Percentiles rank a stretch among this genome's conserved stretches.
phyloP scores from a whole-genome alignment of 2,888 invertebrate species.

The Nematopogon swammerdamellus region DNA sequence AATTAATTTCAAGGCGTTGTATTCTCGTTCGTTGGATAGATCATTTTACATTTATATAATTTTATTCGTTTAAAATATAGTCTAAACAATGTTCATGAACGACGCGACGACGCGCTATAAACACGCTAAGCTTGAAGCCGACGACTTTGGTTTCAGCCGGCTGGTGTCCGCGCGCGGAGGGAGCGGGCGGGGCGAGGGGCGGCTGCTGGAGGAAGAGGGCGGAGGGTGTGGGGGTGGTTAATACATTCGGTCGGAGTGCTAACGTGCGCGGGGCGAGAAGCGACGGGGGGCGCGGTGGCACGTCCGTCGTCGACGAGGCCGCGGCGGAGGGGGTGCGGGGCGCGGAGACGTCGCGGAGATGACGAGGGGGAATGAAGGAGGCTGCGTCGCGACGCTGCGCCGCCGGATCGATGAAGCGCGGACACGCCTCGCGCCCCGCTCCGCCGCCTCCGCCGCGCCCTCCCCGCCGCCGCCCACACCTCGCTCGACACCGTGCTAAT shows the following conservation, averaged over 20 bases:
- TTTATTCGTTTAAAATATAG: too few relatives aligned
- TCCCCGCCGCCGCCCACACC: slow-evolving; percentile 24
- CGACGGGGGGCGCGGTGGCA: slow-evolving; percentile 10
- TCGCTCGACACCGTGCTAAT: slow-evolving; percentile 15
- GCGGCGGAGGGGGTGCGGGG: slow-evolving; percentile 8
- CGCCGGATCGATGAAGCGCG: slow-evolving; percentile 53
- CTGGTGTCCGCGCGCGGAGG: too few relatives aligned
- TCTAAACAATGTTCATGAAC: too few relatives aligned
- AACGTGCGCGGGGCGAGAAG: slow-evolving; percentile 30
- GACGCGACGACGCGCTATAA: too few relatives aligned
- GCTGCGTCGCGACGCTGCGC: slow-evolving; percentile 37
- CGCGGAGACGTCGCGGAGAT: slow-evolving; percentile 30
- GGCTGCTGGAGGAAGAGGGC: background rate
- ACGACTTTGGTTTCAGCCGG: too few relatives aligned
- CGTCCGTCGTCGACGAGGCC: background rate
- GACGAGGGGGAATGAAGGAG: slow-evolving; percentile 53
- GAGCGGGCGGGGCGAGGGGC: too few relatives aligned
- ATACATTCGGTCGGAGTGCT: slow-evolving; percentile 55
- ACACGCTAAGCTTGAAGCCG: too few relatives aligned
- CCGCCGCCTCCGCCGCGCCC: slow-evolving; percentile 13
- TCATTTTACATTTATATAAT: too few relatives aligned
- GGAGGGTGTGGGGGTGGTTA: slow-evolving; percentile 33
- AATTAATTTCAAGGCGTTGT: too few relatives aligned
- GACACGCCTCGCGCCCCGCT: slow-evolving; percentile 54
- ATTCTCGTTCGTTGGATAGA: too few relatives aligned